Evolutionary conservation across 1,140 invertebrate species (phyloP).

Genomic region (Campoletis sonorensis): DNA sequence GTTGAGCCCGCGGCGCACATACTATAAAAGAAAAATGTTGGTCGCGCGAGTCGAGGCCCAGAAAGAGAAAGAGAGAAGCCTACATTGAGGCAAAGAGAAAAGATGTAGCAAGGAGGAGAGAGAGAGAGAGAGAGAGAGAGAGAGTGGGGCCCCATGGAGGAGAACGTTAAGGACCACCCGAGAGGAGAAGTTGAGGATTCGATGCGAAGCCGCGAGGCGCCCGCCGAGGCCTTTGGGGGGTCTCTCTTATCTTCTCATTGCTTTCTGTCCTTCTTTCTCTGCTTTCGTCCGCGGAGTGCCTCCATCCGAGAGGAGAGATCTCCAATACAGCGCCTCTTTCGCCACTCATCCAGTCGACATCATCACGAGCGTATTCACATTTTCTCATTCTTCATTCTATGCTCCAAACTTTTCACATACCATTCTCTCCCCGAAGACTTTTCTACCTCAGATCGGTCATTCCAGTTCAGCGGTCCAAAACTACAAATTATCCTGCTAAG

Average conservation of each 20-base stretch:
- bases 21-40: constrained; percentile 42
- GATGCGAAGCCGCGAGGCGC: constrained; percentile 71
- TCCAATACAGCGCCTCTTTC: neutral
- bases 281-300: constrained; percentile 47
- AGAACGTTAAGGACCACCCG: constrained; percentile 73
- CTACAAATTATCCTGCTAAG: no score
- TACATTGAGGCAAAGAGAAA: constrained; percentile 1
- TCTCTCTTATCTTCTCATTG: constrained; percentile 71
- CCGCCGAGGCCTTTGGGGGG: constrained; percentile 72
- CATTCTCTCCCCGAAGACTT: neutral
- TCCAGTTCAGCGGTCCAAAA: neutral
- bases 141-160: constrained; percentile 49
- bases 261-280: constrained; percentile 64
- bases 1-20: constrained; percentile 24
- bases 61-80: constrained; percentile 26
- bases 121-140: constrained; percentile 48
- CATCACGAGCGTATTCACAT: constrained; percentile 27
- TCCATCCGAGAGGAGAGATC: constrained; percentile 36
- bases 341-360: constrained; percentile 22
- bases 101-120: constrained; percentile 42
- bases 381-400: constrained; percentile 31
- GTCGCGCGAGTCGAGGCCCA: constrained; percentile 3
- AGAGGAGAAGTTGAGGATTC: constrained; percentile 71
- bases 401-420: constrained; percentile 6
- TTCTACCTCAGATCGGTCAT: neutral